A percentile compares a stretch with the other conserved stretches of the same genome.
phyloP scores from a whole-genome alignment of 2,113 vertebrate genomes.

The Serilophus lunatus region DNA sequence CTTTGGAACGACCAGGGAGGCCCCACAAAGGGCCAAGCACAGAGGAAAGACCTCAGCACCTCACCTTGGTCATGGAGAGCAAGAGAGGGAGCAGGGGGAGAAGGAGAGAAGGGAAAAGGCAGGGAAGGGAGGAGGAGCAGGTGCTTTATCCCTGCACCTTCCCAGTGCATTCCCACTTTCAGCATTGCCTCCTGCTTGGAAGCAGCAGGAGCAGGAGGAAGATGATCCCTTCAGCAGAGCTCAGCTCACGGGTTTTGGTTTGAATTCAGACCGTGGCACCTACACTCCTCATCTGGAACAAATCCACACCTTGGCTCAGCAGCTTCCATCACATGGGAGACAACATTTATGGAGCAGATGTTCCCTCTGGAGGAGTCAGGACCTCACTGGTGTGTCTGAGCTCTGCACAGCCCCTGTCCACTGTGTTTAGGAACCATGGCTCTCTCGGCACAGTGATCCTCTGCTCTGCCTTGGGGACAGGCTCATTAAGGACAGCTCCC shows the following conservation, averaged over 20 bases:
- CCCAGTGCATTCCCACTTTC: not conserved
- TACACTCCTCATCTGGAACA: not conserved
- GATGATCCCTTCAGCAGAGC: not conserved
- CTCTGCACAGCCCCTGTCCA: rapidly evolving
- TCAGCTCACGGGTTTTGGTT: not conserved
- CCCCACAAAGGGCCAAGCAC: rapidly evolving
- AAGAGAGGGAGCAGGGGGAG: not conserved
- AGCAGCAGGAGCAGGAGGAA: not conserved
- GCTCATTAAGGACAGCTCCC: not conserved
- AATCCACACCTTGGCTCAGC: not conserved
- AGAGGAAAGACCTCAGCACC: not conserved
- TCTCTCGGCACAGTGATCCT: not conserved
- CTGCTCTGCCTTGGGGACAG: not conserved
- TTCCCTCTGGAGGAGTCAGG: not conserved
- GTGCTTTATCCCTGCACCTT: not conserved
- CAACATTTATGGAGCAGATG: not conserved
- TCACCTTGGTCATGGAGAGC: rapidly evolving
- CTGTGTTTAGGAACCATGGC: rapidly evolving
- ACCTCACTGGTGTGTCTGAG: not conserved
- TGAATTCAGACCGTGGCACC: not conserved
- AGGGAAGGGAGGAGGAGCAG: not conserved
- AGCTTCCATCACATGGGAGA: conserved; percentile 5
- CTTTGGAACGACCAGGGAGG: not conserved
- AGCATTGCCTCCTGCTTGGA: not conserved
- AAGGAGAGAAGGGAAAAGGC: not conserved